Conservation (phyloP, 2,113 vertebrate species). For the Dasyurus viverrinus region DNA sequence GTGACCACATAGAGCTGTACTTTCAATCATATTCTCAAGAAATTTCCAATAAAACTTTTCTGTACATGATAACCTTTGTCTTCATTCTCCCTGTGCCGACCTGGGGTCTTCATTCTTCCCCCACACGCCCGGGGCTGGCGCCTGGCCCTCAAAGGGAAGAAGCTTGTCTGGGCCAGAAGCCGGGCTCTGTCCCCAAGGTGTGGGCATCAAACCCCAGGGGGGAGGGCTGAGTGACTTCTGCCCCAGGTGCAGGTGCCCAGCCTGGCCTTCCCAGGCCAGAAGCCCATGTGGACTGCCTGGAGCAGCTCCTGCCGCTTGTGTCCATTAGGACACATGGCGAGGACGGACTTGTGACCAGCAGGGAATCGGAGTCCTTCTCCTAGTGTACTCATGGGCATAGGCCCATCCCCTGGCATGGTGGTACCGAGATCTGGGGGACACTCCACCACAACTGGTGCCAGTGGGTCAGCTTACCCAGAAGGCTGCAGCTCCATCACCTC, state of each 20-base stretch:
- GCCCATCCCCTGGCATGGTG: too few species aligned
- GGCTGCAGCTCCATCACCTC: not conserved
- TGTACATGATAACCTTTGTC: slow-evolving; percentile 67
- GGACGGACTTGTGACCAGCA: not conserved
- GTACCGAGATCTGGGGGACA: too few species aligned
- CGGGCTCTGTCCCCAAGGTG: too few species aligned
- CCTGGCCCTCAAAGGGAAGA: too few species aligned
- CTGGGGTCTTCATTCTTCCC: too few species aligned
- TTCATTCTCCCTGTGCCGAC: too few species aligned
- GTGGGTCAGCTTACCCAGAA: not conserved
- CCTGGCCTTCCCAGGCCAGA: too few species aligned
- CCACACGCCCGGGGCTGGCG: too few species aligned
- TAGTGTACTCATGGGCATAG: too few species aligned
- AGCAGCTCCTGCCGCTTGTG: not conserved
- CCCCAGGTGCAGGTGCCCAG: not conserved
- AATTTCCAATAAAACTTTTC: slow-evolving; percentile 87
- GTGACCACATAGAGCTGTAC: slow-evolving; percentile 78
- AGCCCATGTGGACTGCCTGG: not conserved
- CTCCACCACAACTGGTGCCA: too few species aligned
- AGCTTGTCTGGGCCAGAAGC: too few species aligned
- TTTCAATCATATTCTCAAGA: slow-evolving; percentile 76
- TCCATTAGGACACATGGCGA: not conserved
- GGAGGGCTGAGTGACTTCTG: not conserved
- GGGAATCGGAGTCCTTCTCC: not conserved
- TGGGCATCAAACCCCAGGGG: too few species aligned